Evolutionary conservation across 2,113 vertebrate genomes (phyloP).

Genomic region (Labeo catla): DNA sequence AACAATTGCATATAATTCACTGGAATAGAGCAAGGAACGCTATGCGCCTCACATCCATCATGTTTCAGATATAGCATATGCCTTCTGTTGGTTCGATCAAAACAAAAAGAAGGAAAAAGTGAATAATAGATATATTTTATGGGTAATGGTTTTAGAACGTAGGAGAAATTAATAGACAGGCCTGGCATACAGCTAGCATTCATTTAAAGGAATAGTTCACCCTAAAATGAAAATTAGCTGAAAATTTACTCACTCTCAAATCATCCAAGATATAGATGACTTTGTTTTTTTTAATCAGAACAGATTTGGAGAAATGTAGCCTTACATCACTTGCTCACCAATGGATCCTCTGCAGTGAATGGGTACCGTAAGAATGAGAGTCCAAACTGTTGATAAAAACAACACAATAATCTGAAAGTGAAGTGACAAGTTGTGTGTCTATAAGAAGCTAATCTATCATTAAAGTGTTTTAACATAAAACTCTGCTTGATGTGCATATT

Average conservation of each 20-base stretch:
- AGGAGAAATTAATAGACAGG: neutral
- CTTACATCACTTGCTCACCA: neutral
- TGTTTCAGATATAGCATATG: neutral
- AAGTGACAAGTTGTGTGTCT: neutral
- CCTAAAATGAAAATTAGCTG: neutral
- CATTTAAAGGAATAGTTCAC: neutral
- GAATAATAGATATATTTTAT: neutral
- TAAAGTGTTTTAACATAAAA: neutral
- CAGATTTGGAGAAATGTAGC: neutral
- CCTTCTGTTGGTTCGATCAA: conserved; percentile 6
- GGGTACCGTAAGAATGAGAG: neutral
- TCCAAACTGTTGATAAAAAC: neutral
- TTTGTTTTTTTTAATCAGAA: neutral
- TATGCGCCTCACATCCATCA: neutral
- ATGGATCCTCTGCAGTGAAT: no score
- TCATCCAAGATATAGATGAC: neutral
- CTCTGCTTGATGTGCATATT: neutral
- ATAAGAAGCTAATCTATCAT: no score
- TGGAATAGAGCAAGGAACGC: neutral
- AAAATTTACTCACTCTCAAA: neutral
- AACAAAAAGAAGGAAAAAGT: neutral
- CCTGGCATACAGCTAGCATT: no score
- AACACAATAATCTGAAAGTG: neutral
- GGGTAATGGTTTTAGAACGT: neutral
- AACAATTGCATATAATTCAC: neutral